Conservation (phyloP, 2,797 vertebrate genomes). For the Micrastur ruficollis region DNA sequence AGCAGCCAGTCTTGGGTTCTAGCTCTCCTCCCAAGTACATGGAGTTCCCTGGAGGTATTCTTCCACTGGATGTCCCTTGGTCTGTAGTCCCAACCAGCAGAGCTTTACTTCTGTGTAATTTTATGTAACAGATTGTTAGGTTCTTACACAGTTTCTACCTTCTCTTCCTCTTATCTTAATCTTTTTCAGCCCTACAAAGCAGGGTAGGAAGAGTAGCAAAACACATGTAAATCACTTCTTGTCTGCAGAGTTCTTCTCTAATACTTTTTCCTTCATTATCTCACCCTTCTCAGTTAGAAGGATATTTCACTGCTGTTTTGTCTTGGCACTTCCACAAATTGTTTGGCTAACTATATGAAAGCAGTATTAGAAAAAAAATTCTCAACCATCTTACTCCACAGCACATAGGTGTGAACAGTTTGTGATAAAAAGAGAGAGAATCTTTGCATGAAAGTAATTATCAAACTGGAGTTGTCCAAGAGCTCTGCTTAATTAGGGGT, state of each 20-base stretch:
- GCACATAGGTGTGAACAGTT: background rate
- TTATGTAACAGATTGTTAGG: background rate
- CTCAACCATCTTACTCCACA: background rate
- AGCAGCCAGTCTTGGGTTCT: constrained; percentile 25
- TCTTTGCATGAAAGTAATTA: background rate
- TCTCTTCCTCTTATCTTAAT: background rate
- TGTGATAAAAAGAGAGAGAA: background rate
- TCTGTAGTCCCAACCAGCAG: constrained; percentile 24
- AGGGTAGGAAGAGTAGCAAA: background rate
- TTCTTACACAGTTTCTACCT: background rate
- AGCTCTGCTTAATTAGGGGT: background rate
- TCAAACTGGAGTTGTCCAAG: background rate
- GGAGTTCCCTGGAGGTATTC: constrained; percentile 40
- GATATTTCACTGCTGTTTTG: background rate
- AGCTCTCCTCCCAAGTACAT: constrained; percentile 50
- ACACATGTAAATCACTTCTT: background rate
- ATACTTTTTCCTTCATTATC: background rate
- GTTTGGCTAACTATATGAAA: background rate
- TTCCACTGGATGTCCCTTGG: background rate
- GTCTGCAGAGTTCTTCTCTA: background rate
- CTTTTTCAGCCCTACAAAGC: background rate
- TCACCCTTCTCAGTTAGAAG: background rate
- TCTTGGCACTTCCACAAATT: background rate
- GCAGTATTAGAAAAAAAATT: background rate
- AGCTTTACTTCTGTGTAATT: constrained; percentile 3